phyloP scores from a whole-genome alignment of 2,797 vertebrate genomes.

The Enteromius thamalakanensis region DNA sequence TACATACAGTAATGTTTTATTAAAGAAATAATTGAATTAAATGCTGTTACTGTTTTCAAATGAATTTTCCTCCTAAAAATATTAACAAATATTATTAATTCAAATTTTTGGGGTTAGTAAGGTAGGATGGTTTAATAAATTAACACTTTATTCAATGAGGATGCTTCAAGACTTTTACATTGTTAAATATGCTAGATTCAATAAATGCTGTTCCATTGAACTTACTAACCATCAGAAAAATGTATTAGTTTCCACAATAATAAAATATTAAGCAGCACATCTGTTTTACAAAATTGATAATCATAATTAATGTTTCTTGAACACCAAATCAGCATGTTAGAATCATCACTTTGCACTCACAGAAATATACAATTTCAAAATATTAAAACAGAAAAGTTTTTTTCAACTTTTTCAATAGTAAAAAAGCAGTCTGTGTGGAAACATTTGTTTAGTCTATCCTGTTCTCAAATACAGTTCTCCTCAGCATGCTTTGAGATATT shows the following conservation, averaged over 20 bases:
- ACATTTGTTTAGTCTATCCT: background rate
- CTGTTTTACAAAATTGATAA: background rate
- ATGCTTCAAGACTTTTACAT: background rate
- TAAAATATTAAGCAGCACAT: too few relatives aligned
- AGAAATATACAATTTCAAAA: background rate
- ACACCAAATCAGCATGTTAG: background rate
- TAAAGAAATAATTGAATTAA: too few relatives aligned
- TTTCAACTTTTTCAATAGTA: background rate
- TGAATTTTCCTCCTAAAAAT: background rate
- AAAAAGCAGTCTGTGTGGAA: background rate
- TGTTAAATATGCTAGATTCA: background rate
- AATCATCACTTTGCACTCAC: background rate
- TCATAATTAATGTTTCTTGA: background rate
- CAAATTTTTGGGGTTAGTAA: background rate
- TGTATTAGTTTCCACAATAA: too few relatives aligned
- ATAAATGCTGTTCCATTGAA: background rate
- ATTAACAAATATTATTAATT: background rate
- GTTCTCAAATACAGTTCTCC: background rate
- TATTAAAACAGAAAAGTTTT: background rate
- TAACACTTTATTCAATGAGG: background rate
- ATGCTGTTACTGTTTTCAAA: background rate
- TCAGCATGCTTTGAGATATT: slow-evolving; percentile 1
- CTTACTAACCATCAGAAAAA: background rate
- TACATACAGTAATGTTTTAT: background rate
- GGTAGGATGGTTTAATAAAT: background rate